phyloP scores from a whole-genome alignment of 2,888 invertebrate species.

The Limnephilus lunatus region DNA sequence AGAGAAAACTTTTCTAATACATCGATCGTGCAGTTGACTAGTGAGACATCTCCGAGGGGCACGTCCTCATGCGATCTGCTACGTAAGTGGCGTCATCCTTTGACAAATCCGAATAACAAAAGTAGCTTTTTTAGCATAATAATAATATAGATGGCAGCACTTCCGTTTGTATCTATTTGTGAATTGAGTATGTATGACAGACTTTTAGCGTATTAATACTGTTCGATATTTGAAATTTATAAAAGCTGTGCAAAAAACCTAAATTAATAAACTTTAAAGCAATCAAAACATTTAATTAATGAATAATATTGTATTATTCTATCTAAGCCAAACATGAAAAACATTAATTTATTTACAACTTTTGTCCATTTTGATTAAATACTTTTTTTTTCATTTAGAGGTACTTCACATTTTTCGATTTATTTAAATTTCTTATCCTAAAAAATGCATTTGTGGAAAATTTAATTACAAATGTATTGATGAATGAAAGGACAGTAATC shows the following conservation, averaged over 20 bases:
- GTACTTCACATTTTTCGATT: slow-evolving; percentile 49
- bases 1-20: too few species aligned
- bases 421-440: slow-evolving; percentile 34
- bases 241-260: not conserved
- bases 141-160: too few species aligned
- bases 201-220: too few species aligned
- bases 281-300: not conserved
- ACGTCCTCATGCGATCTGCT: too few species aligned
- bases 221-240: not conserved
- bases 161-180: too few species aligned
- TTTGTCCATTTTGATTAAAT: slow-evolving; percentile 39
- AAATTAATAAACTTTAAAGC: not conserved
- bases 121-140: too few species aligned
- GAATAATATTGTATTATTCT: slow-evolving; percentile 18
- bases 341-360: slow-evolving; percentile 41
- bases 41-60: too few species aligned
- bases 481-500: not conserved
- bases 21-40: too few species aligned
- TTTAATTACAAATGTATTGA: not conserved
- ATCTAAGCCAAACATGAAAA: slow-evolving; percentile 47
- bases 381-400: slow-evolving; percentile 39
- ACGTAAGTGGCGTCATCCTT: too few species aligned
- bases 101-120: too few species aligned
- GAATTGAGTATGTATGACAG: too few species aligned
- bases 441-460: not conserved